phyloP scores from a whole-genome alignment of 2,797 vertebrate species.

The Selene dorsalis region DNA sequence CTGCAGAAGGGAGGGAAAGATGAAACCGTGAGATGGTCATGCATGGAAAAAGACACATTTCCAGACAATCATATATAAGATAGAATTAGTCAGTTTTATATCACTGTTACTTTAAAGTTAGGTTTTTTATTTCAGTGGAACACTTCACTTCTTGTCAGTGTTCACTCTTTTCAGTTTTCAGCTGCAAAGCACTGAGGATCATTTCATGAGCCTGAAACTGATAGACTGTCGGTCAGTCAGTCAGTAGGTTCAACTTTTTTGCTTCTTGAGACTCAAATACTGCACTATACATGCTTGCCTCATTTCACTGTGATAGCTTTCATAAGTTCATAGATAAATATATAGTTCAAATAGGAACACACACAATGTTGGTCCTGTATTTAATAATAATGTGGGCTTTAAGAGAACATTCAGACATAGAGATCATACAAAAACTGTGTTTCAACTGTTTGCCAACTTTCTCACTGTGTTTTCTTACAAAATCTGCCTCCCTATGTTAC shows the following conservation, averaged over 20 bases:
- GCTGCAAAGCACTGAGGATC: slow-evolving; percentile 10
- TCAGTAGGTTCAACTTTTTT: slow-evolving; percentile 28
- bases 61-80: slow-evolving; percentile 31
- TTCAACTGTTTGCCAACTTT: background rate
- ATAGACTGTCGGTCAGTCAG: slow-evolving; percentile 16
- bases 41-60: slow-evolving; percentile 14
- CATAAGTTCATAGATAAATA: background rate
- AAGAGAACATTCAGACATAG: slow-evolving; percentile 19
- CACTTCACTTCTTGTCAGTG: slow-evolving; percentile 5
- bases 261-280: slow-evolving; percentile 59
- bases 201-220: slow-evolving; percentile 37
- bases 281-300: slow-evolving; percentile 57
- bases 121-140: slow-evolving; percentile 30
- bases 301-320: slow-evolving; percentile 43
- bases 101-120: slow-evolving; percentile 26
- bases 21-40: background rate
- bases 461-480: no score
- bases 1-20: slow-evolving; percentile 3
- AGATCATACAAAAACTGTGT: slow-evolving; percentile 6
- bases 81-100: slow-evolving; percentile 34
- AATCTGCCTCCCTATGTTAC: slow-evolving; percentile 27
- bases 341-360: slow-evolving; percentile 27
- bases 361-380: slow-evolving; percentile 35
- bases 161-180: slow-evolving; percentile 19
- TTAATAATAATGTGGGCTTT: slow-evolving; percentile 45